Conservation (phyloP, 2,888 invertebrate genomes). For the Cabera pusaria region DNA sequence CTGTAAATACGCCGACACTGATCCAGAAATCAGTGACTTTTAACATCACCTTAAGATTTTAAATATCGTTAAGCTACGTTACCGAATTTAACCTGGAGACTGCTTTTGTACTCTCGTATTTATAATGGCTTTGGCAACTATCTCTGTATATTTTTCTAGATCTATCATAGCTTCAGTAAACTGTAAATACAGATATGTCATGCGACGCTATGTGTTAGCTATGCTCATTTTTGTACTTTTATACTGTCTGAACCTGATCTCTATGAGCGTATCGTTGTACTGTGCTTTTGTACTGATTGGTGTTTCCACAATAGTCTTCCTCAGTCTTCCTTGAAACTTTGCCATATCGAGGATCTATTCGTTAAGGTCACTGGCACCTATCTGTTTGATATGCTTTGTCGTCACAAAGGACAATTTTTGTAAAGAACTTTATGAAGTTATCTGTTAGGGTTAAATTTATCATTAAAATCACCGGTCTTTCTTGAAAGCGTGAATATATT, state of each 20-base stretch:
- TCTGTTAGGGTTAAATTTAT: too few relatives aligned
- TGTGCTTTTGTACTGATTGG: slow-evolving; percentile 32
- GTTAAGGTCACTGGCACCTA: slow-evolving; percentile 22
- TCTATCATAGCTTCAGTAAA: slow-evolving; percentile 59
- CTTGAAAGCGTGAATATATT: slow-evolving; percentile 8
- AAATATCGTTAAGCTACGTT: slow-evolving; percentile 78
- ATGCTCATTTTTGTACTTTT: slow-evolving; percentile 79
- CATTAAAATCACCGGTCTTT: slow-evolving; percentile 31
- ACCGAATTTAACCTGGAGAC: slow-evolving; percentile 85
- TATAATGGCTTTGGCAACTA: slow-evolving; percentile 75
- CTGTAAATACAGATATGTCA: slow-evolving; percentile 58
- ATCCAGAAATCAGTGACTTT: slow-evolving; percentile 87
- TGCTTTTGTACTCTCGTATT: slow-evolving; percentile 83
- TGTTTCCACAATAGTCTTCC: slow-evolving; percentile 64
- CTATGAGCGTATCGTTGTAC: slow-evolving; percentile 32
- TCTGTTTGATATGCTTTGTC: slow-evolving; percentile 18
- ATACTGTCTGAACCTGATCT: slow-evolving; percentile 55
- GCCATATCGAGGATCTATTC: slow-evolving; percentile 32
- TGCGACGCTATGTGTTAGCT: slow-evolving; percentile 52
- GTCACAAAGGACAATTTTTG: slow-evolving; percentile 13
- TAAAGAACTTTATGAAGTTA: slow-evolving; percentile 13
- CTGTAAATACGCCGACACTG: slow-evolving; percentile 89
- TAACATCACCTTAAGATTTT: slow-evolving; percentile 51
- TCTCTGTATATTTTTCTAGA: slow-evolving; percentile 79
- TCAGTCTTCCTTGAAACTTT: slow-evolving; percentile 60